Conservation (phyloP, 2,113 vertebrate genomes). For the Dunckerocampus dactyliophorus region DNA sequence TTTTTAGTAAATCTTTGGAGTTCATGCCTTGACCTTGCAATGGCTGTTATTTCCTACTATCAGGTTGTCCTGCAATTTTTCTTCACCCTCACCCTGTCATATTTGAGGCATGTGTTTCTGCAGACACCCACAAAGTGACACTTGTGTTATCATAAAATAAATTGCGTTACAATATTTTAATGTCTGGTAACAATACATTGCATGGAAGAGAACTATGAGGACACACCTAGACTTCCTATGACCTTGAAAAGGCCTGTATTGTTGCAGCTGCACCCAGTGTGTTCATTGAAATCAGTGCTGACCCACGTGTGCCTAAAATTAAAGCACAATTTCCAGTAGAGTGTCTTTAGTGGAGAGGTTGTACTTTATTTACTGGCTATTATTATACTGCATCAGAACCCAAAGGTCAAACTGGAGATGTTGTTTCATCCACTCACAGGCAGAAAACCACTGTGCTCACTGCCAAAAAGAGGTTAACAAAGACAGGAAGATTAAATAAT, state of each 20-base stretch:
- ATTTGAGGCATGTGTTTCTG: neutral
- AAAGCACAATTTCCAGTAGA: conserved; percentile 55
- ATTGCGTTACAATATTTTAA: conserved; percentile 1
- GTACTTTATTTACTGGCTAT: conserved; percentile 79
- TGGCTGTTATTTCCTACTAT: too few species aligned
- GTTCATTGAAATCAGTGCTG: conserved; percentile 63
- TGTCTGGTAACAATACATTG: neutral
- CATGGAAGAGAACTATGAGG: neutral
- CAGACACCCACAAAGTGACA: neutral
- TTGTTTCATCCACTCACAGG: conserved; percentile 71
- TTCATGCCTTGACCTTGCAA: too few species aligned
- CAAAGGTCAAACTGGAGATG: conserved; percentile 74
- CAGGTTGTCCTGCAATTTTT: neutral
- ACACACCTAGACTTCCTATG: conserved; percentile 80
- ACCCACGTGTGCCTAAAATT: conserved; percentile 72
- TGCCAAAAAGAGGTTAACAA: conserved; percentile 88
- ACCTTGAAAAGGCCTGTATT: conserved; percentile 76
- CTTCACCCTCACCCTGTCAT: neutral
- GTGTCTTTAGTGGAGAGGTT: conserved; percentile 71
- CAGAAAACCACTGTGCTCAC: conserved; percentile 80
- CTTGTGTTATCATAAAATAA: neutral
- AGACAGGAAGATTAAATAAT: conserved; percentile 98
- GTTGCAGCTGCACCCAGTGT: conserved; percentile 80
- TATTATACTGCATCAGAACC: conserved; percentile 65
- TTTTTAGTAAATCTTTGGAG: too few species aligned